Evolutionary conservation across 2,797 vertebrate species (phyloP).

Genomic region (Clarias pachynema): DNA sequence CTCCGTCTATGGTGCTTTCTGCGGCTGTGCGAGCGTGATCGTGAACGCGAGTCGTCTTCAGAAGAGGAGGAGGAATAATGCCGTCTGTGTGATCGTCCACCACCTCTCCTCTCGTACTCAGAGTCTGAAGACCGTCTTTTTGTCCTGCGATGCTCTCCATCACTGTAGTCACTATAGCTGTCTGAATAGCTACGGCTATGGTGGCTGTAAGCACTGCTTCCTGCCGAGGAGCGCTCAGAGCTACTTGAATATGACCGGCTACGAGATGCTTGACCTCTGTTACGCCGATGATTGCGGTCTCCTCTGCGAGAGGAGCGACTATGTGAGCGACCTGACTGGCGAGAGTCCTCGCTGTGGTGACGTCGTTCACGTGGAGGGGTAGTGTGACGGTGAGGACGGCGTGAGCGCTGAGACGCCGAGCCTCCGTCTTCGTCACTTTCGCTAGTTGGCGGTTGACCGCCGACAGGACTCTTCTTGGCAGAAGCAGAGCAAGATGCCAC

Average conservation of each 20-base stretch:
- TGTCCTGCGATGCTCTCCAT: slow-evolving; percentile 72
- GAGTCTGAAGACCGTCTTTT: slow-evolving; percentile 84
- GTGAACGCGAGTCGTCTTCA: slow-evolving; percentile 87
- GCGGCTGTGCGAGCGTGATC: slow-evolving; percentile 84
- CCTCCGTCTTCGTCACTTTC: slow-evolving; percentile 87
- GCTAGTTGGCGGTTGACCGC: slow-evolving; percentile 82
- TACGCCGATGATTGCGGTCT: slow-evolving; percentile 77
- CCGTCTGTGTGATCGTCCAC: slow-evolving; percentile 80
- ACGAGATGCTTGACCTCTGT: slow-evolving; percentile 77
- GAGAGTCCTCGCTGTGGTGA: slow-evolving; percentile 88
- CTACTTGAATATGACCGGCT: slow-evolving; percentile 90
- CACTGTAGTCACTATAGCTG: slow-evolving; percentile 93
- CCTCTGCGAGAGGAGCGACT: slow-evolving; percentile 82
- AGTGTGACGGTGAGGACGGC: slow-evolving; percentile 74
- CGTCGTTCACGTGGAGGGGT: slow-evolving; percentile 78
- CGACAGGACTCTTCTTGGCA: slow-evolving; percentile 71
- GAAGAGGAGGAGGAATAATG: slow-evolving; percentile 86
- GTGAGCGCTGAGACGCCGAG: slow-evolving; percentile 74
- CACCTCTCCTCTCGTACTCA: slow-evolving; percentile 81
- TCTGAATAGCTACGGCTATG: slow-evolving; percentile 90
- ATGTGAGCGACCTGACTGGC: slow-evolving; percentile 83
- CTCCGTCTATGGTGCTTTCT: slow-evolving; percentile 80
- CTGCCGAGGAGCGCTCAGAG: slow-evolving; percentile 87
- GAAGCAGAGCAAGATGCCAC: slow-evolving; percentile 76
- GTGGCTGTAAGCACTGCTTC: slow-evolving; percentile 86